Conservation (phyloP, 2,113 vertebrate species). For the Rhinolophus sinicus region DNA sequence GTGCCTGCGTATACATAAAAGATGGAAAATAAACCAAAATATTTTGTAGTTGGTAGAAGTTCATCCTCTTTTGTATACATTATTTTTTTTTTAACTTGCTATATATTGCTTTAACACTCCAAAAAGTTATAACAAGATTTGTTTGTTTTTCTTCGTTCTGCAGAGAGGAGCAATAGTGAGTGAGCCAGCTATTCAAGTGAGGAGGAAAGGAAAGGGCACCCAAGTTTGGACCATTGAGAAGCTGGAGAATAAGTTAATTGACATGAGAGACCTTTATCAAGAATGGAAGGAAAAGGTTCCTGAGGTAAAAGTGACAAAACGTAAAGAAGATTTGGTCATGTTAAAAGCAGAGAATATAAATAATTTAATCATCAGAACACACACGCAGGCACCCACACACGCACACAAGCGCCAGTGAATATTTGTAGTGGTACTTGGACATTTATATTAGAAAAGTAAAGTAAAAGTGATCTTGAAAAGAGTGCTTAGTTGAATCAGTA, state of each 20-base stretch:
- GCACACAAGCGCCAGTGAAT: background rate
- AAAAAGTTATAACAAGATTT: background rate
- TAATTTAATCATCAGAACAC: background rate
- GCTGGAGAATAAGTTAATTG: slow-evolving; percentile 97
- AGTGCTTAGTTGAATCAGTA: background rate
- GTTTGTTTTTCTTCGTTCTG: background rate
- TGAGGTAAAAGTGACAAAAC: slow-evolving; percentile 80
- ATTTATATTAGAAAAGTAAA: background rate
- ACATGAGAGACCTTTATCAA: slow-evolving; percentile 98
- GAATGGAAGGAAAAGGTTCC: slow-evolving; percentile 94
- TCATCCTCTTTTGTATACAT: background rate
- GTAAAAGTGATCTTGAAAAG: background rate
- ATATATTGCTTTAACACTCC: slow-evolving; percentile 6
- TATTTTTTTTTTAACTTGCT: background rate
- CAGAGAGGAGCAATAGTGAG: slow-evolving; percentile 98
- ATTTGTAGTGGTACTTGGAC: background rate
- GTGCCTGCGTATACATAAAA: background rate
- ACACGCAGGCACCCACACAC: background rate
- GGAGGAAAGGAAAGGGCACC: slow-evolving; percentile 93
- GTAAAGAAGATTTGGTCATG: background rate
- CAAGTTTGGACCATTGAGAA: slow-evolving; percentile 99
- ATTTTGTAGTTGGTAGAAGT: background rate
- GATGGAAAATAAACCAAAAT: background rate
- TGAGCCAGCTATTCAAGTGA: slow-evolving; percentile 97
- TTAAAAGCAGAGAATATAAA: background rate